Base-by-base conservation (phyloP, 2,888 invertebrate genomes). In the Drosophila maculinotata region DNA sequence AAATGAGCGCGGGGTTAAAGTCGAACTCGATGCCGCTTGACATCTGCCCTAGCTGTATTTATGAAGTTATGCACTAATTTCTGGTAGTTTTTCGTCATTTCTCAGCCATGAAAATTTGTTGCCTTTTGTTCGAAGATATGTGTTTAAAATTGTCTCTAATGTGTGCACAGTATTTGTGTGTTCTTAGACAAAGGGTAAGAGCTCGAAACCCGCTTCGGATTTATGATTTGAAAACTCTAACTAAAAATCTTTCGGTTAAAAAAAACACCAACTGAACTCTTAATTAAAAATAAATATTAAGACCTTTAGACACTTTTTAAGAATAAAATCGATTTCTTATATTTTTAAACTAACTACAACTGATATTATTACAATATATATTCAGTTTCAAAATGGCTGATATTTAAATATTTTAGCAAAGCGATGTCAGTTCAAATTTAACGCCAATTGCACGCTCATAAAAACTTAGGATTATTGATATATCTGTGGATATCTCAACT, bases 51-150 rank as follows among this genome's bases (percentile, higher is more conserved):
- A 42, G 45, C 30, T 30, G 30, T 47, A 60, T 56, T 63, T 72
- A 79, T 70, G 80, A 53, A 79, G 79, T 60, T 60, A 65, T 71
- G 54, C 65, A 64, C 84, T 83, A 86, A 86, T 80, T 80, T 81
- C 60, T 51, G 9, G 42, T 72, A 76, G 82, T 81, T 79, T 63
- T 66, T 54, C 30, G 49, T 69, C 67, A 74, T 82, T 75, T 71
- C 31, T 69, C 52, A 65, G 35, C 44, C 60, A 51, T 48, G 47
- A 36, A 68, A 67, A 85, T 79, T 72, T 72, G 59, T 68, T 33
- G 33, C 33, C 39, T 39, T 45, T 23, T 31, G 38, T 30, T 41
- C 38, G 17, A 35, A 56, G 33, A 28, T 31, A 48, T 57, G 53
- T 59, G 39, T 47, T 57, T 15, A 48, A 42, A 42, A 51, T 26